A percentile compares a stretch with the other conserved stretches of the same genome.
These are phyloP conservation scores for Papilio polytes DNA, from an alignment of 1,140 invertebrate species.

Conservation along the genomic window DNA sequence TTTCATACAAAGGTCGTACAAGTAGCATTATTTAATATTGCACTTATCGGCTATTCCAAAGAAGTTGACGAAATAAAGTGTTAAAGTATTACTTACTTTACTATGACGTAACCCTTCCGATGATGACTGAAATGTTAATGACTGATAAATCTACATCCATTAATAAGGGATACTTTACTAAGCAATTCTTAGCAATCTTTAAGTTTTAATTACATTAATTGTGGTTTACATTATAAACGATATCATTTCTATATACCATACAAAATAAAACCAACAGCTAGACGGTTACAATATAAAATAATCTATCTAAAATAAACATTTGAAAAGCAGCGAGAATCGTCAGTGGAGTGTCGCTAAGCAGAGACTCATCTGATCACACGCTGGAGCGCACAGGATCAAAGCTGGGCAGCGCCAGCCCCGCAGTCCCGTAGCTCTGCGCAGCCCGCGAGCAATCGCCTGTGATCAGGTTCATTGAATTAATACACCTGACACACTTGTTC, in stretches of 20 bases:
- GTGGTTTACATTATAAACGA: no score
- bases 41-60: no score
- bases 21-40: no score
- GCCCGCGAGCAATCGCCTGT: slow-evolving; percentile 71
- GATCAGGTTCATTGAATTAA: slow-evolving; percentile 73
- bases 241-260: not conserved
- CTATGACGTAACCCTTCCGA: no score
- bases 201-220: no score
- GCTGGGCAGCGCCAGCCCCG: slow-evolving; percentile 47
- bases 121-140: no score
- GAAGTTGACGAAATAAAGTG: no score
- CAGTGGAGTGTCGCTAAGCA: slow-evolving; percentile 33
- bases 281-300: not conserved
- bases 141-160: not conserved
- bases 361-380: slow-evolving; percentile 67
- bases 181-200: not conserved
- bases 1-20: no score
- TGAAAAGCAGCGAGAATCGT: slow-evolving; percentile 22
- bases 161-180: not conserved
- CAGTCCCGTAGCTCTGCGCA: slow-evolving; percentile 23
- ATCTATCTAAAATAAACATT: slow-evolving; percentile 31
- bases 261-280: not conserved
- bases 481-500: slow-evolving; percentile 70
- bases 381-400: slow-evolving; percentile 77
- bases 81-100: no score